Base-by-base conservation (phyloP, 1,140 invertebrate genomes). In the Dendroctonus valens region DNA sequence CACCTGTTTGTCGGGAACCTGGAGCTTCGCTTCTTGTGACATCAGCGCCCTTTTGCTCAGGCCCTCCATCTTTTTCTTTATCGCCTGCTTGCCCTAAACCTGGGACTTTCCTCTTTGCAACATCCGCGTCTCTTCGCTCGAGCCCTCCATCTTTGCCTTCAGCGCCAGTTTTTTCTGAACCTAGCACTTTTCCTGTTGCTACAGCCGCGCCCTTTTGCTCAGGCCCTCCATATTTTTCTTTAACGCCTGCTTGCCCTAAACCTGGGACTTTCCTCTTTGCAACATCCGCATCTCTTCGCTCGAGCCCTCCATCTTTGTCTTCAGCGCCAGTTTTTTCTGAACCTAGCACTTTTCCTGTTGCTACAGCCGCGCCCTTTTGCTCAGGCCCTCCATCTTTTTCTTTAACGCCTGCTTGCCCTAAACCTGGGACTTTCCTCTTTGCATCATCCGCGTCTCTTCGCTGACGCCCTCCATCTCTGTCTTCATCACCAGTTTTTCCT, bases 121-220 rank as follows among this genome's bases (percentile, higher is more conserved):
- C 9, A 11, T 2, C 26, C 26, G 26, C 26, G 1, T 26, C 9
- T 1, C 2, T 37, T 15, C 9, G 11, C 26, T 15, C 26, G n/a
- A 41, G 54, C 40, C 11, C 39, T 55, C n/a, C 11, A 5, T 42
- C 57, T 46, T n/a, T 44, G 37, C 9, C 39, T 55, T 55, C 38
- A 55, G 14, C 15, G n/a, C n/a, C n/a, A n/a, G n/a, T n/a, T n/a
- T n/a, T n/a, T n/a, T n/a, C n/a, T n/a, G n/a, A n/a, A n/a, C n/a
- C n/a, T n/a, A n/a, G n/a, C n/a, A n/a, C 8, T 51, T 15, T 51
- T 51, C 15, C 15, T 51, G 49, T 15, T 51, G 8, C 49, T 11
- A n/a, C 42, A n/a, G n/a, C n/a, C n/a, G n/a, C n/a, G n/a, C n/a
- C 42, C 49, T 0, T 51, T 51, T 51, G 8, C 8, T 7, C 15